Base-by-base conservation (phyloP, 2,888 invertebrate species). In the Leptopilina myrica region DNA sequence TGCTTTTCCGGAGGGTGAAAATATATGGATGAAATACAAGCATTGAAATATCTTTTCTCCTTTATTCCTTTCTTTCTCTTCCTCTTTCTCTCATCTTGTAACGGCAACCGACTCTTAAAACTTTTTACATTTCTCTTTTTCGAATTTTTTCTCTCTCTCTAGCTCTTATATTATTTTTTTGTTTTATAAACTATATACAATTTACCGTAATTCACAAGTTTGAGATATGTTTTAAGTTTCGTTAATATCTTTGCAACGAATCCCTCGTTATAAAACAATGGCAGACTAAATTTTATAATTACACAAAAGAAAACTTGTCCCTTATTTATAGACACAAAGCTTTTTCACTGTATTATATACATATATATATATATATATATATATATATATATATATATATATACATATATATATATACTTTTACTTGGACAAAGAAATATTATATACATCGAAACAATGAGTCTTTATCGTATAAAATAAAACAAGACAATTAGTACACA, bases 1-100 rank as follows among this genome's bases (percentile, higher is more conserved):
- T 26, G 49, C 69, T 69, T 26, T 53, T 53, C 53, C 33, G 49
- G 69, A 69, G 53, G 69, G 53, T 69, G 69, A 69, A 69, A 69
- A 69, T 69, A 69, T 46, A 53, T 49, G 53, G 14, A 69, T 53
- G 53, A 69, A 69, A 69, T 53, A 69, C 49, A 12, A 46, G 15
- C 53, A 8, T 53, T 20, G n/a, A 14, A 69, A 49, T 40, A 65
- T 6, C 65, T 64, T 33, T 20, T 33, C 26, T 20, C 43, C 43
- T 49, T 49, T 49, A 11, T 49, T 49, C 12, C 49, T 3, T 11
- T 49, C 49, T 12, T 11, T 12, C 49, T 49, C 49, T 12, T 4
- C 4, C 49, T 49, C 49, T 49, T 11, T 49, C 6, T 49, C 49
- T 49, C 11, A 11, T 53, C 43, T 69, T 69, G 26, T 69, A 26